Evolutionary conservation across 2,888 invertebrate genomes (phyloP).

Genomic region (Melanargia galathea): DNA sequence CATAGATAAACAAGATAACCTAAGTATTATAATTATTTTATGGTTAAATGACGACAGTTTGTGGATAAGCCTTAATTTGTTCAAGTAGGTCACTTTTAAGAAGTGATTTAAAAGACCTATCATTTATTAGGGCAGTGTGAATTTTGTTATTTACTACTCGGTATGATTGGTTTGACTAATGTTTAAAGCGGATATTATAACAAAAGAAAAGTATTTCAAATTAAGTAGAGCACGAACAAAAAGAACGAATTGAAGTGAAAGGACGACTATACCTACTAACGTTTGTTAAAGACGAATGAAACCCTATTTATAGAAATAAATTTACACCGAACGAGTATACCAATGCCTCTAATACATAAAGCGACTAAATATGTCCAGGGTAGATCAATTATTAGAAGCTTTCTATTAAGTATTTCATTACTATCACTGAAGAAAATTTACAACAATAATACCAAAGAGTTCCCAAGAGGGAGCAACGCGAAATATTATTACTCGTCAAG

Average conservation of each 20-base stretch:
- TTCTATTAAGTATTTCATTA: conserved; percentile 30
- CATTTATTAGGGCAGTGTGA: background rate
- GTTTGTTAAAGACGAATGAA: background rate
- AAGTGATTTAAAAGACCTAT: background rate
- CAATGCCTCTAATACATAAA: background rate
- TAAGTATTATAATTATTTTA: no score
- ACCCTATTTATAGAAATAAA: background rate
- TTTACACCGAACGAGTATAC: background rate
- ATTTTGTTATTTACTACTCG: background rate
- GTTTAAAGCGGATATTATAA: background rate
- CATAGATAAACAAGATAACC: no score
- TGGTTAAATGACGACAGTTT: no score
- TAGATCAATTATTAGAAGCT: conserved; percentile 38
- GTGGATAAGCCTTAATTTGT: background rate
- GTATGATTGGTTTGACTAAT: background rate
- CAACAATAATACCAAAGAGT: conserved; percentile 60
- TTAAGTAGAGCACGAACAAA: conserved; percentile 81
- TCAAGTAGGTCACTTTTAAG: conserved; percentile 3
- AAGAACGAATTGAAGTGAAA: conserved; percentile 79
- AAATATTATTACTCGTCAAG: no score
- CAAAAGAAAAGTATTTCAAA: conserved; percentile 23
- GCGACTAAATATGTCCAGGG: background rate
- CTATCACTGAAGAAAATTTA: conserved; percentile 52
- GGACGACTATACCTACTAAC: conserved; percentile 49
- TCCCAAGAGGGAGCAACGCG: no score